Evolutionary conservation across 2,113 vertebrate species (phyloP), one percentile per base, ranked within the genome.

Genomic region (Cryptotis parvus): DNA sequence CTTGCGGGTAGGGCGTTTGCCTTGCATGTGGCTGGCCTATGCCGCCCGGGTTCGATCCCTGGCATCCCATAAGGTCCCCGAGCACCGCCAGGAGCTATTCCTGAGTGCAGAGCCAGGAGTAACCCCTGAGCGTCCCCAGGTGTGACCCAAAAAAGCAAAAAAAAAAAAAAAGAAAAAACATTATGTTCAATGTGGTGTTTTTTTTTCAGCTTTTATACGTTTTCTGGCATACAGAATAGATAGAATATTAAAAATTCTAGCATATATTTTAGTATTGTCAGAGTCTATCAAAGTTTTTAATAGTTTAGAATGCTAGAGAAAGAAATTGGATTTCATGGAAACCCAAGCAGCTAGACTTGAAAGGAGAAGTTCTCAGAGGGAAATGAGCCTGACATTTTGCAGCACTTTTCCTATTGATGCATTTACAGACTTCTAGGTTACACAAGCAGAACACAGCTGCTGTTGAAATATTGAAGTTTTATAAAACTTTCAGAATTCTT

Each of bases 291-390:
- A 24, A 76, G 16, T 68, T 69, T 87, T 81, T 27, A 41, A 74
- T 63, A 37, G 26, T 80, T 87, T 89, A 77, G 6, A 83, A 31
- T 9, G 9, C 1, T 16, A 31, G 18, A 66, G 2, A 84, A 22
- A 45, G 24, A 73, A 73, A 55, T 16, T 92, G 76, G 4, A 86
- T 89, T 55, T 79, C 6, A 68, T 18, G 24, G 6, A 14, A 70
- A 9, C 33, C 15, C 58, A 84, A 37, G 12, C 24, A 91, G 15
- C 7, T 33, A 61, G 18, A 76, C 41, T 87, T 79, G 58, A 94
- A 84, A 49, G 9, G 18, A 24, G 74, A 74, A 84, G 35, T 70
- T 95, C 49, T 61, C 24, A 58, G 33, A 33, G 66, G 89, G 81
- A 79, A 87, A 84, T 10, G 24, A 79, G 29, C 3, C 63, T 86